Evolutionary conservation across 2,888 invertebrate species (phyloP).

Genomic region (Kryphioiulus occultus): DNA sequence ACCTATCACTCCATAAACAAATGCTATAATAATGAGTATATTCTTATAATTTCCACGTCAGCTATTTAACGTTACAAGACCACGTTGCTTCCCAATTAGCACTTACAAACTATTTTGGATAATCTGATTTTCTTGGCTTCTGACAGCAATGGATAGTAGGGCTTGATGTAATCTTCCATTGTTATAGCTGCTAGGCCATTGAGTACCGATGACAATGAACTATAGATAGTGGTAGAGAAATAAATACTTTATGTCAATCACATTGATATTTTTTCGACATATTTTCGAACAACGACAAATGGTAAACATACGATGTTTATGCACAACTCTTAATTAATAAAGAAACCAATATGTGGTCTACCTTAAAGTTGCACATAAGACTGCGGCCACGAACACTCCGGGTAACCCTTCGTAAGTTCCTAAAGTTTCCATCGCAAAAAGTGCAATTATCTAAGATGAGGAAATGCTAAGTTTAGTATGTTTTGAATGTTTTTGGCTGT

Average conservation of each 20-base stretch:
- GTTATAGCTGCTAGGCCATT: slow-evolving; percentile 43
- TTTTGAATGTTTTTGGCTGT: no score
- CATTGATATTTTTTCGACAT: no score
- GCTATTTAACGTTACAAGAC: neutral
- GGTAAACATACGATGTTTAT: no score
- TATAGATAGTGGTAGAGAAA: neutral
- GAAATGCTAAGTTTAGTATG: no score
- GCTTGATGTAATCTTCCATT: slow-evolving; percentile 49
- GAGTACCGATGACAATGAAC: slow-evolving; percentile 48
- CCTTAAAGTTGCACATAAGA: slow-evolving; percentile 50
- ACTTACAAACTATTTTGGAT: slow-evolving; percentile 47
- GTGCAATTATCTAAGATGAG: slow-evolving; percentile 29
- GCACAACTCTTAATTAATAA: no score
- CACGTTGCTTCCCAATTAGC: slow-evolving; percentile 39
- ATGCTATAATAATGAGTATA: neutral
- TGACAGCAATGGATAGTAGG: neutral
- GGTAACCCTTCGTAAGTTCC: slow-evolving; percentile 2
- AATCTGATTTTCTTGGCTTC: slow-evolving; percentile 16
- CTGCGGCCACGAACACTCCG: slow-evolving; percentile 44
- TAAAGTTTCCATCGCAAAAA: slow-evolving; percentile 44
- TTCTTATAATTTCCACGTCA: no score
- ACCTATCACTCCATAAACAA: slow-evolving; percentile 6
- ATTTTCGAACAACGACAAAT: no score
- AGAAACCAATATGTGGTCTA: neutral
- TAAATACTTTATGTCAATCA: neutral